Conservation (phyloP, 2,888 invertebrate species). For the Corbicula japonica region DNA sequence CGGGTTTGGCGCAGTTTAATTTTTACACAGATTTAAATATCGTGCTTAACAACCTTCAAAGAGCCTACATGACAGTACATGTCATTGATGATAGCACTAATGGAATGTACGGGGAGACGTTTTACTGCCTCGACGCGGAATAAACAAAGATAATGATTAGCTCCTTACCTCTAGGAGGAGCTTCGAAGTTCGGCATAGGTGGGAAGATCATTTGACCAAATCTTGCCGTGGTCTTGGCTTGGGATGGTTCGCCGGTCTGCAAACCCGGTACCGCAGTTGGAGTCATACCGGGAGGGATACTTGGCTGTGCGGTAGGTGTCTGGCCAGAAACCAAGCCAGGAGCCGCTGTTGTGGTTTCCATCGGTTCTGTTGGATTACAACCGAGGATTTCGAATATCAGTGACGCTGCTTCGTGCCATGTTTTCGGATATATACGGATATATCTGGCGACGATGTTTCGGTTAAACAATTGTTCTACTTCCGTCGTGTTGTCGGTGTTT, state of each 20-base stretch:
- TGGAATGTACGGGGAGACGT: too few species aligned
- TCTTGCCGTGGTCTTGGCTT: slow-evolving; percentile 31
- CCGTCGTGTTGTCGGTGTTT: slow-evolving; percentile 67
- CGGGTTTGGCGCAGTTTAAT: too few species aligned
- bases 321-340: slow-evolving; percentile 65
- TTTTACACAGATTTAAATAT: too few species aligned
- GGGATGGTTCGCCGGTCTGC: slow-evolving; percentile 20
- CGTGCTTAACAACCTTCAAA: too few species aligned
- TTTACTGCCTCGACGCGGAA: too few species aligned
- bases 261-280: slow-evolving; percentile 46
- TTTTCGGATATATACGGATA: slow-evolving; percentile 73
- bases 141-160: not conserved
- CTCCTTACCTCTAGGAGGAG: slow-evolving; percentile 57
- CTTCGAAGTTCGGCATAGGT: slow-evolving; percentile 42
- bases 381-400: slow-evolving; percentile 79
- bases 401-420: slow-evolving; percentile 69
- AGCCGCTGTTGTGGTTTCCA: slow-evolving; percentile 44
- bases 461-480: slow-evolving; percentile 72
- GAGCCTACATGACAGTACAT: too few species aligned
- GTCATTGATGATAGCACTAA: too few species aligned
- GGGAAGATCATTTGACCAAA: slow-evolving; percentile 40
- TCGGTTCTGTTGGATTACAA: slow-evolving; percentile 74
- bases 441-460: slow-evolving; percentile 73
- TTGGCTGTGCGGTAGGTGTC: slow-evolving; percentile 59
- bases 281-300: slow-evolving; percentile 20